Evolutionary conservation across 2,888 invertebrate genomes (phyloP).

Genomic region (Pedicia rivosa): DNA sequence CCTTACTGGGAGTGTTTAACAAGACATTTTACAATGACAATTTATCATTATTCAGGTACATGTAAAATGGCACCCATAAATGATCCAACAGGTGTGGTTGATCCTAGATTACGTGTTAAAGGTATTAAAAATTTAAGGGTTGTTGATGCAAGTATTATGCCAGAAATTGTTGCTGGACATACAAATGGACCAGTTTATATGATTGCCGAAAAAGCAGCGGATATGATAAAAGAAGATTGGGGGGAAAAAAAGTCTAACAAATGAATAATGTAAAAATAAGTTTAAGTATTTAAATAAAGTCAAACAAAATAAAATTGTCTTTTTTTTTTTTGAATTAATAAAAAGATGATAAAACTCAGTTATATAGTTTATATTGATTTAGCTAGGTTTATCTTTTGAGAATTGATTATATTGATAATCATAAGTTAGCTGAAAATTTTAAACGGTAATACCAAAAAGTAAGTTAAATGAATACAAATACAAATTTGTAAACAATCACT

Average conservation of each 20-base stretch:
- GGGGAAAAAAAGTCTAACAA: no score
- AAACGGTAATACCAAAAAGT: no score
- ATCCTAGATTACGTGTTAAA: constrained; percentile 37
- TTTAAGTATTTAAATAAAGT: neutral
- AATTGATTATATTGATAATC: no score
- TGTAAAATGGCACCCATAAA: constrained; percentile 45
- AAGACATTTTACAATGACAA: constrained; percentile 40
- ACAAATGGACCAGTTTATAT: constrained; percentile 39
- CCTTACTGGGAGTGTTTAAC: constrained; percentile 50
- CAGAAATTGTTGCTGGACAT: constrained; percentile 36
- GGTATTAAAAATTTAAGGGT: constrained; percentile 34
- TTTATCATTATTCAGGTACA: constrained; percentile 47
- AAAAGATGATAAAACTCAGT: no score
- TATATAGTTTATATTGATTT: no score
- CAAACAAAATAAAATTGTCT: no score
- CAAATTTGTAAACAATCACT: no score
- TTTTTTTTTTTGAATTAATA: no score
- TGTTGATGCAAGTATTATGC: constrained; percentile 38
- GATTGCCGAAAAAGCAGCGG: constrained; percentile 41
- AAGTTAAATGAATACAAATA: no score
- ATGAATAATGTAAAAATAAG: neutral
- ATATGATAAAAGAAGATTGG: constrained; percentile 35
- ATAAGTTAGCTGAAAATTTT: no score
- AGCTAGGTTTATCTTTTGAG: no score
- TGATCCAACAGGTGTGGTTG: constrained; percentile 46